phyloP scores from a whole-genome alignment of 2,113 vertebrate genomes.

The Hippoglossus stenolepis region DNA sequence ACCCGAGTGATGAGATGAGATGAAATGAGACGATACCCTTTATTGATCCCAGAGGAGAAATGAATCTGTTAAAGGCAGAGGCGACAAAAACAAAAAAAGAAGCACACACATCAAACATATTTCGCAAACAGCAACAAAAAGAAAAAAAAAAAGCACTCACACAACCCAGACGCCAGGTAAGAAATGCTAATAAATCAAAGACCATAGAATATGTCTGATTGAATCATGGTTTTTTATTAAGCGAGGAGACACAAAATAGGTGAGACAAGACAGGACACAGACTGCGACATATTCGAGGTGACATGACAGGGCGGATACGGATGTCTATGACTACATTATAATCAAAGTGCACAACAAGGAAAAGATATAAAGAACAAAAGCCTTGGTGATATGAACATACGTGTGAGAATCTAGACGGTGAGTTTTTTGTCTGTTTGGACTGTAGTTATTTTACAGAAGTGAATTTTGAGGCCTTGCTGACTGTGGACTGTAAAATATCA shows the following conservation, averaged over 20 bases:
- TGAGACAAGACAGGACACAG: background rate
- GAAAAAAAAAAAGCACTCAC: conserved; percentile 21
- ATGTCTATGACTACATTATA: background rate
- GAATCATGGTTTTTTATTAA: background rate
- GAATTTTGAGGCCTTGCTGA: background rate
- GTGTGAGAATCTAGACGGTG: background rate
- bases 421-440: background rate
- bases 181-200: background rate
- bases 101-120: conserved; percentile 54
- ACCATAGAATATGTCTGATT: background rate
- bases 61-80: conserved; percentile 60
- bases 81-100: conserved; percentile 49
- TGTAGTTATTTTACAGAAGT: background rate
- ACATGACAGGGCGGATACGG: background rate
- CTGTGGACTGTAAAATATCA: background rate
- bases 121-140: conserved; percentile 13
- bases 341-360: background rate
- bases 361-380: conserved; percentile 11
- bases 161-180: conserved; percentile 26
- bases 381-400: background rate
- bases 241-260: background rate
- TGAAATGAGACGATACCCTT: conserved; percentile 70
- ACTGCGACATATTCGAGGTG: background rate
- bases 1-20: conserved; percentile 68
- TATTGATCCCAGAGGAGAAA: conserved; percentile 75